Evolutionary conservation across 1,140 invertebrate species (phyloP).

Genomic region (Potamilus streckersoni): DNA sequence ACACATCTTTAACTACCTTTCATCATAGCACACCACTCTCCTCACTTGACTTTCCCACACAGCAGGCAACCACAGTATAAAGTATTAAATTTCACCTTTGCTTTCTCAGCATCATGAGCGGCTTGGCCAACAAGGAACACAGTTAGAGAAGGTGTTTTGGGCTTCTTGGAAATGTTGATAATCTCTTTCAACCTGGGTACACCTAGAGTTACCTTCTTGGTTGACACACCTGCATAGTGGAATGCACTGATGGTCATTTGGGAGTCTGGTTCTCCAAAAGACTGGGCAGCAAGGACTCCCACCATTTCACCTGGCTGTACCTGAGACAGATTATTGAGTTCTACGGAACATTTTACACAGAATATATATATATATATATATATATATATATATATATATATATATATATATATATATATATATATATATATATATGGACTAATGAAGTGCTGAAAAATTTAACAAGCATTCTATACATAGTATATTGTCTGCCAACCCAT

Average conservation of each 20-base stretch:
- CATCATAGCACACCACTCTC: too few species aligned
- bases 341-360: too few species aligned
- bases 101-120: conserved; percentile 96
- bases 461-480: too few species aligned
- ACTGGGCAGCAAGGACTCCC: conserved; percentile 97
- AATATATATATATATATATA: too few species aligned
- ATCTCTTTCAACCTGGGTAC: conserved; percentile 96
- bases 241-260: conserved; percentile 99
- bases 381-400: too few species aligned
- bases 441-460: too few species aligned
- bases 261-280: conserved; percentile 98
- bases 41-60: too few species aligned
- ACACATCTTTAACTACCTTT: too few species aligned
- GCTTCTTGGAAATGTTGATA: conserved; percentile 99
- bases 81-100: conserved; percentile 74
- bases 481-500: too few species aligned
- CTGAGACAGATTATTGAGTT: conserved; percentile 44
- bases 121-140: conserved; percentile 96
- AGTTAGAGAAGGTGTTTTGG: conserved; percentile 98
- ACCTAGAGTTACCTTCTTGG: conserved; percentile 99
- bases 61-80: too few species aligned
- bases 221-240: conserved; percentile 99
- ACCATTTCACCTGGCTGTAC: conserved; percentile 97
- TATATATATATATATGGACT: too few species aligned
- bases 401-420: too few species aligned